A percentile compares a stretch with the other conserved stretches of the same genome.
Conservation (phyloP, 2,888 invertebrate species). For the Mimachlamys varia region DNA sequence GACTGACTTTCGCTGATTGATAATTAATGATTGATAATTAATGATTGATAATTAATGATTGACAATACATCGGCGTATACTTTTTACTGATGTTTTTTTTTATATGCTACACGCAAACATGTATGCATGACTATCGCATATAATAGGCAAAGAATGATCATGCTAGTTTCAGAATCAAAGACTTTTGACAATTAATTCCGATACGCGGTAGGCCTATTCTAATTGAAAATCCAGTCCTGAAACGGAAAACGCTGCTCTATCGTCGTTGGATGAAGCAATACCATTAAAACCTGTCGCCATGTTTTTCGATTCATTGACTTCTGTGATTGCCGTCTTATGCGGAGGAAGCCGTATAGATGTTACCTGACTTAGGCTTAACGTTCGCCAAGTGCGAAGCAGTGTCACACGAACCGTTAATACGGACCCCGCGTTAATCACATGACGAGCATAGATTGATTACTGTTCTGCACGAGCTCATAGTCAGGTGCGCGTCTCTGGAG, state of each 20-base stretch:
- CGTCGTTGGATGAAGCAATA: neutral
- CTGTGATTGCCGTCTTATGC: neutral
- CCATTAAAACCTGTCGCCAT: neutral
- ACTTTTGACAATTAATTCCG: neutral
- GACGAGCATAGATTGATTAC: neutral
- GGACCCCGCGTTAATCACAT: neutral
- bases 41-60: too few relatives aligned
- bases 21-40: too few relatives aligned
- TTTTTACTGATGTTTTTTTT: too few relatives aligned
- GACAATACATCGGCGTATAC: too few relatives aligned
- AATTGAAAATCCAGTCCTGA: neutral
- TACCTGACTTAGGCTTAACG: neutral
- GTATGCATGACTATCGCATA: too few relatives aligned
- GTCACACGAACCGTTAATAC: conserved; percentile 15
- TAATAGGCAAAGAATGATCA: neutral
- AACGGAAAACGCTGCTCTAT: neutral
- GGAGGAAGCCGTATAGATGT: neutral
- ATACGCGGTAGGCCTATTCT: neutral
- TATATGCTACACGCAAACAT: too few relatives aligned
- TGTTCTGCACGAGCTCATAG: neutral
- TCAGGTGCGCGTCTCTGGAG: neutral
- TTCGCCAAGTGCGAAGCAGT: conserved; percentile 1
- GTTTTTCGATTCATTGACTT: neutral
- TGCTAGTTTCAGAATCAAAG: neutral
- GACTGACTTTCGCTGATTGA: too few relatives aligned